Base-by-base conservation (phyloP, 2,113 vertebrate species). In the Catharus bicknelli region DNA sequence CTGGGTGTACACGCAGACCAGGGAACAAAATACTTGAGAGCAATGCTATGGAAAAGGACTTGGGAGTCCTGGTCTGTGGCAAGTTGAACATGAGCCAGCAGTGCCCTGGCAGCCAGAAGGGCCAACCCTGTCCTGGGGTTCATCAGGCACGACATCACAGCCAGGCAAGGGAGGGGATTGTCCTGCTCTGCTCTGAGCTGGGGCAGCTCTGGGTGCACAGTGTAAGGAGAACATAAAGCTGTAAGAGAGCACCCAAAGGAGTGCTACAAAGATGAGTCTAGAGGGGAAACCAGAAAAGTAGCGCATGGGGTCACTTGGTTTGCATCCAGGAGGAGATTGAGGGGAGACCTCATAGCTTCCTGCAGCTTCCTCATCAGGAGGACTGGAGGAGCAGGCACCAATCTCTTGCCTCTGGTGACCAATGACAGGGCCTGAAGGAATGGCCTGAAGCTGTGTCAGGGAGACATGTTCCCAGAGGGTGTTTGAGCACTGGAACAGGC, bases 81-180 rank as follows among this genome's bases (percentile, higher is more conserved):
- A 18, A 47, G 23, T 0, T 58, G 16, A 42, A 54, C 15, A 7
- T 2, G 54, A 48, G 20, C 0, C 78, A 75, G 47, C 69, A 42
- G 47, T 62, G 30, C 48, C 13, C 54, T 68, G 62, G 54, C 47
- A 82, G 61, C 61, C 69, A 68, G 47, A 53, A 61, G 54, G 9
- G 40, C 29, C 27, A n/a, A 2, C 0, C 0, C 0, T 23, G 51
- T 58, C 15, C 43, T 43, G 36, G 26, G 11, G 9, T 0, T 1
- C 43, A 68, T 40, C 54, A 40, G 61, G 40, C 19, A 12, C n/a
- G 47, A 54, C 77, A 74, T 25, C 1, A 0, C 68, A 61, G 69
- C 26, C 0, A 0, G 32, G 48, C 21, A 34, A 42, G 47, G 25
- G 34, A 61, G 40, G 25, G 16, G 25, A 32, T 26, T 89, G 69